Conservation (phyloP, 2,113 vertebrate genomes). For the Aptenodytes patagonicus region DNA sequence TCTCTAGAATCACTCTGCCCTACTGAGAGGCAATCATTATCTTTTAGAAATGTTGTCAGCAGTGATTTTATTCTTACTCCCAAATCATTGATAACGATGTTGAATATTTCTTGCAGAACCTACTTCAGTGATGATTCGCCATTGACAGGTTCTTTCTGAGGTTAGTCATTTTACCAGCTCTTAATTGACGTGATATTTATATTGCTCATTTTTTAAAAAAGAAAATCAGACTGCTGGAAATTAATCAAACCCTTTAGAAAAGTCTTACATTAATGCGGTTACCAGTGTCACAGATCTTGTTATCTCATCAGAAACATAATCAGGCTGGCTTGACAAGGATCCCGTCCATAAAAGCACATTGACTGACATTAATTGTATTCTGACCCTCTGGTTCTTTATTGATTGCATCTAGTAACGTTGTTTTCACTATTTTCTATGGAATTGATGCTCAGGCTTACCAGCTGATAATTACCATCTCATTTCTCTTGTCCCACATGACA, state of each 20-base stretch:
- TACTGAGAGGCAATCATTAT: not conserved
- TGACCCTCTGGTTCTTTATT: not conserved
- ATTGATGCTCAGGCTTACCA: not conserved
- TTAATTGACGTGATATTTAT: not conserved
- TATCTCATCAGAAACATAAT: not conserved
- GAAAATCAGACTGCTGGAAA: not conserved
- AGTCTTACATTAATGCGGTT: not conserved
- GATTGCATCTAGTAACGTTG: not conserved
- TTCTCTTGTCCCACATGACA: not conserved
- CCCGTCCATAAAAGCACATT: not conserved
- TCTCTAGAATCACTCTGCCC: not conserved
- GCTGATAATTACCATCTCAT: not conserved
- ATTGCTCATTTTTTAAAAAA: not conserved
- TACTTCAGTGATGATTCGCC: not conserved
- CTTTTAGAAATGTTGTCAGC: not conserved
- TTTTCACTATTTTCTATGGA: not conserved
- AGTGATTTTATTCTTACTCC: not conserved
- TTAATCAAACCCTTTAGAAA: not conserved
- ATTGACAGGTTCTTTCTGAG: not conserved
- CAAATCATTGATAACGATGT: rapidly evolving
- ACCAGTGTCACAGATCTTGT: not conserved
- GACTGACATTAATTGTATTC: constrained; percentile 13
- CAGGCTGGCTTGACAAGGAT: not conserved
- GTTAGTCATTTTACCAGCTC: not conserved
- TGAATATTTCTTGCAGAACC: not conserved